phyloP scores from a whole-genome alignment of 2,888 invertebrate species.

The Craniophora ligustri region DNA sequence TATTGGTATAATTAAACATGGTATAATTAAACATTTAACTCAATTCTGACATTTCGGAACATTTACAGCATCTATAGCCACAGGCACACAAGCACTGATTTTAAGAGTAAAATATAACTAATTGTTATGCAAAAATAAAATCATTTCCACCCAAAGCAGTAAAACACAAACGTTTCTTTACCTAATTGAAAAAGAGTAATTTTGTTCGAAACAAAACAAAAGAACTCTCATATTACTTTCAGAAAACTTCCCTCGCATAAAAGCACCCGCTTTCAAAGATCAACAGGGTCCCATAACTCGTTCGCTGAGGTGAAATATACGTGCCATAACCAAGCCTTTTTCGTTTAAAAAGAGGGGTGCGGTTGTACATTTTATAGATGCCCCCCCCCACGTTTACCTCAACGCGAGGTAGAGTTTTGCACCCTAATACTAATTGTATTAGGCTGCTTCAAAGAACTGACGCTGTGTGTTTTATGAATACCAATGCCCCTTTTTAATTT shows the following conservation, averaged over 20 bases:
- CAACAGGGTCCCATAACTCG: conserved; percentile 1
- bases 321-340: background rate
- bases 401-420: conserved; percentile 4
- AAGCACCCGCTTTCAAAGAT: background rate
- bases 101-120: no score
- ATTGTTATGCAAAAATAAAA: no score
- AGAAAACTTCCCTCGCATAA: background rate
- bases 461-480: no score
- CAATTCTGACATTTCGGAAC: no score
- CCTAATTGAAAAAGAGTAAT: no score
- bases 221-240: background rate
- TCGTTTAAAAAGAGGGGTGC: conserved; percentile 14
- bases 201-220: background rate
- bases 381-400: background rate
- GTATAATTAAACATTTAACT: no score
- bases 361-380: background rate
- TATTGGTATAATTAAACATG: no score
- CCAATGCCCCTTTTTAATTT: no score
- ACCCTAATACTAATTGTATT: background rate
- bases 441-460: background rate
- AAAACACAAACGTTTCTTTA: no score
- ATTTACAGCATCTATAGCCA: no score
- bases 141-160: no score
- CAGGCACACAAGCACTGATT: no score
- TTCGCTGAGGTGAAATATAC: background rate